These are phyloP conservation scores for Carcinoscorpius rotundicauda DNA, from an alignment of 1,140 invertebrate genomes.

Conservation along the genomic window DNA sequence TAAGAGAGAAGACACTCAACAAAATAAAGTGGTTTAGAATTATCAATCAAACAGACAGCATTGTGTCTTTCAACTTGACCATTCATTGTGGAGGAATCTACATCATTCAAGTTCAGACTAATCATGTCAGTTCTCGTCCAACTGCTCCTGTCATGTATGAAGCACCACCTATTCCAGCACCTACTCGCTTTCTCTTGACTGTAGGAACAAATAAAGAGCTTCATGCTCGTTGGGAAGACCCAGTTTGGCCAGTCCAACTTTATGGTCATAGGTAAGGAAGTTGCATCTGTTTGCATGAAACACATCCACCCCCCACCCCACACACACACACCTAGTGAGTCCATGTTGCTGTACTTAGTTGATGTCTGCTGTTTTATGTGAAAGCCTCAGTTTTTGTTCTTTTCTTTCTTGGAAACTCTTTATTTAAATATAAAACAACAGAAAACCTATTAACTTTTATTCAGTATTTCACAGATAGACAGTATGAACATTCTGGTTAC, in stretches of 20 bases:
- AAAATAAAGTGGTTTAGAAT: no score
- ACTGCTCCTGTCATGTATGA: conserved; percentile 30
- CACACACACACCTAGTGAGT: no score
- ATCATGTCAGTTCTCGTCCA: conserved; percentile 7
- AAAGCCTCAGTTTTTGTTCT: no score
- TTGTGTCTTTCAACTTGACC: neutral
- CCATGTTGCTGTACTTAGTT: no score
- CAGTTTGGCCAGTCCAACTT: conserved; percentile 21
- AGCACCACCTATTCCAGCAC: conserved; percentile 47
- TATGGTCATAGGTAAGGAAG: conserved; percentile 24
- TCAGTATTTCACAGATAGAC: neutral
- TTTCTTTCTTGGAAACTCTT: no score
- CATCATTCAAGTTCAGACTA: conserved; percentile 19
- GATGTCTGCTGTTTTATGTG: no score
- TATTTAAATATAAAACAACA: no score
- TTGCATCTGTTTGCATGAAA: neutral
- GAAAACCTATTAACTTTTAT: conserved; percentile 4
- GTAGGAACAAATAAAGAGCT: conserved; percentile 43
- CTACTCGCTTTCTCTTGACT: conserved; percentile 46
- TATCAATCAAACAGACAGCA: no score
- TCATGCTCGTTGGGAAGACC: conserved; percentile 47
- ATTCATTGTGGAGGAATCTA: conserved; percentile 47
- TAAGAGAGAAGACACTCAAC: no score
- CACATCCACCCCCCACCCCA: no score
- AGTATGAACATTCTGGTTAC: no score